Evolutionary conservation across 2,113 vertebrate species (phyloP), one percentile per base, ranked within the genome.

Genomic region (Pycnonotus jocosus): DNA sequence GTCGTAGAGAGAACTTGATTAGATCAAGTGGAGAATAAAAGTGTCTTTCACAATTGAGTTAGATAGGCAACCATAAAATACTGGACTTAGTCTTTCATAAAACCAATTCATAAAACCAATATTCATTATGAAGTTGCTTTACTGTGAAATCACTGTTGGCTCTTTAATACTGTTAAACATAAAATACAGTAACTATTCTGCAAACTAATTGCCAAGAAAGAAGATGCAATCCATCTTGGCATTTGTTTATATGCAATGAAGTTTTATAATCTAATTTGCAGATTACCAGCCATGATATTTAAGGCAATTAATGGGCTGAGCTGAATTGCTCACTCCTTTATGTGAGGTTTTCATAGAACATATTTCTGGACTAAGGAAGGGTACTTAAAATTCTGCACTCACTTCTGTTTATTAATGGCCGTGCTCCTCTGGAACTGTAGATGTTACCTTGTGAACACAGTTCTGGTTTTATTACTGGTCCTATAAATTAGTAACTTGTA

Each of bases 231-330:
- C 80, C 58, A 86, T 96, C 19, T 45, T 91, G 61, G 35, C 73
- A 65, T 95, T 91, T 88, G 87, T 95, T 96, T 96, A 88, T 95
- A 88, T 86, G 84, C 87, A 94, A 38, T 73, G 95, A 90, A 82
- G 72, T 96, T 96, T 97, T 97, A 95, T 96, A 97, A 97, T 97
- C 84, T 96, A 96, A 97, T 97, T 96, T 97, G 87, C 82, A 95
- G 96, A 97, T 96, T 94, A 96, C 86, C 48, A 90, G 85, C 77
- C 90, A 89, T 88, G 93, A 95, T 97, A 91, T 95, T 97, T 97
- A 91, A 53, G 70, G 82, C 95, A 96, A 97, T 96, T 97, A 96
- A 95, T 95, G 92, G 72, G 40, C 94, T 95, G 92, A 83, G 33
- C 72, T 85, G 77, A 94, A 92, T 93, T 94, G 89, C 91, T 92